These are phyloP conservation scores for Nasonovia ribisnigri DNA, from an alignment of 2,888 invertebrate species.

Conservation along the genomic window DNA sequence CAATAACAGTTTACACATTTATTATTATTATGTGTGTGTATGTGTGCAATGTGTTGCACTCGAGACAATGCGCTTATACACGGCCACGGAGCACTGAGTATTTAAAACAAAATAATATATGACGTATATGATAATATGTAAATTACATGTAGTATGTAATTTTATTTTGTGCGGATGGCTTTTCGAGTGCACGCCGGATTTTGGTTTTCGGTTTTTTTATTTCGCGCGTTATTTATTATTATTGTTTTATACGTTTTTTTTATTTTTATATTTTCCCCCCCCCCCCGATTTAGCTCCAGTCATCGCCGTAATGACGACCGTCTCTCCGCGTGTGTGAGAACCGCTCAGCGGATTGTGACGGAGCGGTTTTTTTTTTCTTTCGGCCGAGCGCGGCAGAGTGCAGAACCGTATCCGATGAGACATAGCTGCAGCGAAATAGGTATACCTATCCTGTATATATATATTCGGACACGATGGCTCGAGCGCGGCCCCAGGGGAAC, in stretches of 20 bases:
- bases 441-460: too few species aligned
- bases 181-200: neutral
- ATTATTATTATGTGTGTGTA: neutral
- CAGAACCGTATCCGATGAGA: slow-evolving; percentile 18
- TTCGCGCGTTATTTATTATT: neutral
- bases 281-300: neutral
- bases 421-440: neutral
- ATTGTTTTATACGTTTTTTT: neutral
- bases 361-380: neutral
- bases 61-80: neutral
- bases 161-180: neutral
- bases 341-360: slow-evolving; percentile 43
- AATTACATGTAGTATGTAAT: neutral
- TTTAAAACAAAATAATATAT: neutral
- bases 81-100: neutral
- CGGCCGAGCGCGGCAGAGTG: neutral
- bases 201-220: neutral
- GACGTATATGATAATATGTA: neutral
- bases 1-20: neutral
- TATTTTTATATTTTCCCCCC: neutral
- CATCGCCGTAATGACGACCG: slow-evolving; percentile 12
- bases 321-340: slow-evolving; percentile 17
- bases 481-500: slow-evolving; percentile 20
- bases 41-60: neutral
- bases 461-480: too few species aligned